Conservation (phyloP, 2,888 invertebrate species). For the Gymnocheta viridis region DNA sequence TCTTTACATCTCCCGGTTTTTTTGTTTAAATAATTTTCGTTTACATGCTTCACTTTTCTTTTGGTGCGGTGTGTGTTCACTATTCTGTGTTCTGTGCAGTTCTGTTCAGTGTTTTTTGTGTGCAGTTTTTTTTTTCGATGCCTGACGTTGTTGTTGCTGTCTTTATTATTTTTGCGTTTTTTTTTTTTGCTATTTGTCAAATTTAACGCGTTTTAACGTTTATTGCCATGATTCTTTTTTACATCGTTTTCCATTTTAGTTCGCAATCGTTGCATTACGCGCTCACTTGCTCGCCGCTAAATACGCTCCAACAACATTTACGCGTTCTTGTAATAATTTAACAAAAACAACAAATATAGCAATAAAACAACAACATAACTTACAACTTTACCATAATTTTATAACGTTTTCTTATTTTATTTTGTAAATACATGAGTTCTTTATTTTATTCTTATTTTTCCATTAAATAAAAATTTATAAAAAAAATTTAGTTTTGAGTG, state of each 20-base stretch:
- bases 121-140: conserved; percentile 46
- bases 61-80: conserved; percentile 58
- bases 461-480: neutral
- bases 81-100: conserved; percentile 64
- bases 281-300: conserved; percentile 71
- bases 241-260: conserved; percentile 71
- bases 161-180: conserved; percentile 51
- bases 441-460: conserved; percentile 5
- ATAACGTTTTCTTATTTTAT: neutral
- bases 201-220: conserved; percentile 70
- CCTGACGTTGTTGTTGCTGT: conserved; percentile 46
- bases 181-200: conserved; percentile 69
- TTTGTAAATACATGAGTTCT: conserved; percentile 61
- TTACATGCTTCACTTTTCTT: conserved; percentile 69
- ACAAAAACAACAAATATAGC: conserved; percentile 23
- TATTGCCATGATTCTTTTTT: conserved; percentile 71
- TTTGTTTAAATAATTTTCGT: conserved; percentile 65
- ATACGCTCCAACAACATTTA: conserved; percentile 69
- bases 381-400: conserved; percentile 34
- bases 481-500: neutral
- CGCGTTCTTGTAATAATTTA: conserved; percentile 68
- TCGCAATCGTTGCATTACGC: conserved; percentile 70
- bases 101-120: conserved; percentile 63
- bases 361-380: conserved; percentile 32
- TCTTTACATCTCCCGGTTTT: conserved; percentile 66